Conservation (phyloP, 1,140 invertebrate genomes). For the Eueides isabella region DNA sequence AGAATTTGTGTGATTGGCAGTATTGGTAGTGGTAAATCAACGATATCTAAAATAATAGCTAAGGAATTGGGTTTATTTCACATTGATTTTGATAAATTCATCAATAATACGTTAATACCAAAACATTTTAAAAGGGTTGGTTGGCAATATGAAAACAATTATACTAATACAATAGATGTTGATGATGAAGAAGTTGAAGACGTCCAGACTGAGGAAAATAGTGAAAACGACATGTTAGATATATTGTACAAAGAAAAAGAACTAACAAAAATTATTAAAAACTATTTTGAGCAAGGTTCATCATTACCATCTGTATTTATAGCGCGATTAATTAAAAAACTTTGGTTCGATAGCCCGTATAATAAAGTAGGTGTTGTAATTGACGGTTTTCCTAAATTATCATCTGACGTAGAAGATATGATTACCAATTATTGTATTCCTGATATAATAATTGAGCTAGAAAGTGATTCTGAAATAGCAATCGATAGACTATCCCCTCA, state of each 20-base stretch:
- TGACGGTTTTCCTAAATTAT: constrained; percentile 82
- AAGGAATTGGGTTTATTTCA: constrained; percentile 81
- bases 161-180: constrained; percentile 50
- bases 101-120: constrained; percentile 64
- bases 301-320: constrained; percentile 53
- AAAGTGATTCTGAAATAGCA: constrained; percentile 56
- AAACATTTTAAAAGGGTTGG: constrained; percentile 71
- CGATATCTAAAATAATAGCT: constrained; percentile 73
- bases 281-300: constrained; percentile 75
- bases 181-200: constrained; percentile 61
- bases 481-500: constrained; percentile 61
- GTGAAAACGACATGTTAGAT: constrained; percentile 50
- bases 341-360: constrained; percentile 80
- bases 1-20: constrained; percentile 83
- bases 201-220: constrained; percentile 62
- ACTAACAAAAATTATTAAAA: constrained; percentile 58
- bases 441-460: constrained; percentile 81
- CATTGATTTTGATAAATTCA: constrained; percentile 72
- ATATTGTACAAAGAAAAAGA: constrained; percentile 64
- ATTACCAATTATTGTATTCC: constrained; percentile 77
- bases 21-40: constrained; percentile 80
- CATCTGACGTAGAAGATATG: constrained; percentile 80
- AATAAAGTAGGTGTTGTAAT: constrained; percentile 78
- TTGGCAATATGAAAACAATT: constrained; percentile 65
- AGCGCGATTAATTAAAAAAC: constrained; percentile 60